phyloP scores from a whole-genome alignment of 2,797 vertebrate genomes.

The Leptodactylus fallax region DNA sequence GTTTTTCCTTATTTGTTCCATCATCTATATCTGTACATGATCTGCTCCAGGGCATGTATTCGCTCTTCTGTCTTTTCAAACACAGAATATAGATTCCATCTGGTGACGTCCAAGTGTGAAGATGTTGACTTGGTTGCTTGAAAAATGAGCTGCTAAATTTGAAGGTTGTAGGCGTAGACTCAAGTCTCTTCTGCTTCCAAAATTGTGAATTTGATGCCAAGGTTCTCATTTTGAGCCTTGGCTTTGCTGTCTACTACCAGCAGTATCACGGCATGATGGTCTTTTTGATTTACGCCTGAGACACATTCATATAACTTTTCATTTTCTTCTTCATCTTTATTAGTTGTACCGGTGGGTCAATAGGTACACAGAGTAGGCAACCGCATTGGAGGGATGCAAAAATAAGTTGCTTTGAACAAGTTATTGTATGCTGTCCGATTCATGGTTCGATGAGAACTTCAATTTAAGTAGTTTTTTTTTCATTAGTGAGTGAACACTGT shows the following conservation, averaged over 20 bases:
- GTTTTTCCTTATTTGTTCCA: slow-evolving; percentile 5
- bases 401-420: too few species aligned
- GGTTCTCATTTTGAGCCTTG: background rate
- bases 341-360: too few species aligned
- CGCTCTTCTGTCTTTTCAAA: background rate
- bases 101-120: slow-evolving; percentile 5
- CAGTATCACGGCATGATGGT: background rate
- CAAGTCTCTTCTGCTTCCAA: background rate
- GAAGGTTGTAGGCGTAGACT: background rate
- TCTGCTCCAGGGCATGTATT: background rate
- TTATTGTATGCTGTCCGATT: too few species aligned
- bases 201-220: background rate
- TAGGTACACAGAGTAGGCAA: too few species aligned
- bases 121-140: background rate
- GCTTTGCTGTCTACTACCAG: background rate
- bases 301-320: too few species aligned
- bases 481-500: too few species aligned
- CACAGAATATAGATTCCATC: background rate
- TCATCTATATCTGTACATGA: background rate
- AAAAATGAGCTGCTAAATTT: background rate
- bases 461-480: too few species aligned
- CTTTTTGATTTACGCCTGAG: background rate
- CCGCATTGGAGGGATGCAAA: too few species aligned
- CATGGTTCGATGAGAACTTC: too few species aligned
- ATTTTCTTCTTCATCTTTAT: too few species aligned